Evolutionary conservation across 2,888 invertebrate species (phyloP).

Genomic region (Oscheius sp.): DNA sequence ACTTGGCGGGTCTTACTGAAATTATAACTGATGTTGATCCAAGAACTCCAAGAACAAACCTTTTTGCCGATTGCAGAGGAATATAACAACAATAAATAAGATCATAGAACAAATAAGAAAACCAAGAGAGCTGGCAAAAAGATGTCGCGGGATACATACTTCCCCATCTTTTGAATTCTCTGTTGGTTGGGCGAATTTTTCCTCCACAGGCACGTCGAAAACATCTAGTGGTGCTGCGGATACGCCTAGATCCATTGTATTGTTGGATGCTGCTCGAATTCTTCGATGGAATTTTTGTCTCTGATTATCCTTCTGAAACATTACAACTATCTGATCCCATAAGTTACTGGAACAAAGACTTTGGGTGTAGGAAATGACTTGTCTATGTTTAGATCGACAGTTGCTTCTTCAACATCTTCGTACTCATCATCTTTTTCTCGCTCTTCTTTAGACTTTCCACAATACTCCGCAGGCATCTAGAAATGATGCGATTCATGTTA

Average conservation of each 20-base stretch:
- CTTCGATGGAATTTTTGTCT: not conserved
- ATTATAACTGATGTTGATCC: not conserved
- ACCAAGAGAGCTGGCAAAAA: constrained; percentile 2
- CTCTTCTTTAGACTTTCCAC: not conserved
- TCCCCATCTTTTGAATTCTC: too few species aligned
- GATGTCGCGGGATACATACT: not conserved
- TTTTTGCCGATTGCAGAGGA: not conserved
- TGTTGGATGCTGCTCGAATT: constrained; percentile 5
- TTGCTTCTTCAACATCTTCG: not conserved
- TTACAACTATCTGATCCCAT: not conserved
- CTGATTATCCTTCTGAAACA: not conserved
- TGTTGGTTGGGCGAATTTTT: too few species aligned
- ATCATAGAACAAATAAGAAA: not conserved
- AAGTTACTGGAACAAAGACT: constrained; percentile 1
- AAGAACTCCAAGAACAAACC: too few species aligned
- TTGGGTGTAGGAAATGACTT: constrained; percentile 9
- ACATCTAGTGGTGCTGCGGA: constrained; percentile 51
- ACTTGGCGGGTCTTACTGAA: constrained; percentile 1
- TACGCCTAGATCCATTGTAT: constrained; percentile 47
- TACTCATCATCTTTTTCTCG: not conserved
- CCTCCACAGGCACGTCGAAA: constrained; percentile 47
- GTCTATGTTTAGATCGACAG: too few species aligned
- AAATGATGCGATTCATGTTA: not conserved
- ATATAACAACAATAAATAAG: not conserved
- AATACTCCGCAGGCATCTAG: constrained; percentile 10